Evolutionary conservation across 2,888 invertebrate species (phyloP).

Genomic region (Agapostemon virescens): DNA sequence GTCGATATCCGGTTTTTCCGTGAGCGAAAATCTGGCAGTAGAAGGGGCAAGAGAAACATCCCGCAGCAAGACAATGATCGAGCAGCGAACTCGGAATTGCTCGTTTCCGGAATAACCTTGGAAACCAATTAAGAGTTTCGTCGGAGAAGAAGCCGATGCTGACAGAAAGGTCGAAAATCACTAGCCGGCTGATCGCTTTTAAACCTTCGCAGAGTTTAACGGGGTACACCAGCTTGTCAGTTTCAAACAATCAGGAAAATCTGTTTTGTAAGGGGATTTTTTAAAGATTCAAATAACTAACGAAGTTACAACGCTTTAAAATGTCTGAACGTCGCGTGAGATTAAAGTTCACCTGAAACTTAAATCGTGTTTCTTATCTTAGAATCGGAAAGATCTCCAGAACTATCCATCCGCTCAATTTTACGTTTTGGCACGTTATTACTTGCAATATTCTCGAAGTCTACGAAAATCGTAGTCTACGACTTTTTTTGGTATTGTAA

Average conservation of each 20-base stretch:
- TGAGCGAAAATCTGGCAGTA: not conserved
- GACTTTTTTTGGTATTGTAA: not conserved
- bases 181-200: conserved; percentile 32
- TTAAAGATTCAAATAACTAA: not conserved
- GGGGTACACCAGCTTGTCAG: not conserved
- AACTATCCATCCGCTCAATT: too few species aligned
- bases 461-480: too few species aligned
- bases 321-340: not conserved
- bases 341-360: not conserved
- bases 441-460: too few species aligned
- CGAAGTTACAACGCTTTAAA: not conserved
- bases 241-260: not conserved
- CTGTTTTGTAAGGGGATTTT: not conserved
- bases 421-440: too few species aligned
- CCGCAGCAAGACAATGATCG: conserved; percentile 42
- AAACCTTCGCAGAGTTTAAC: not conserved
- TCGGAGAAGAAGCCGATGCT: conserved; percentile 36
- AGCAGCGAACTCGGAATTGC: conserved; percentile 35
- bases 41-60: not conserved
- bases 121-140: conserved; percentile 58
- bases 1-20: not conserved
- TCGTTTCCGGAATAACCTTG: conserved; percentile 44
- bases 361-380: not conserved
- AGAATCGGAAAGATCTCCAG: too few species aligned
- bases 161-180: conserved; percentile 30